These are phyloP conservation scores for Tinamus guttatus DNA, from an alignment of 2,113 vertebrate species.

Conservation along the genomic window DNA sequence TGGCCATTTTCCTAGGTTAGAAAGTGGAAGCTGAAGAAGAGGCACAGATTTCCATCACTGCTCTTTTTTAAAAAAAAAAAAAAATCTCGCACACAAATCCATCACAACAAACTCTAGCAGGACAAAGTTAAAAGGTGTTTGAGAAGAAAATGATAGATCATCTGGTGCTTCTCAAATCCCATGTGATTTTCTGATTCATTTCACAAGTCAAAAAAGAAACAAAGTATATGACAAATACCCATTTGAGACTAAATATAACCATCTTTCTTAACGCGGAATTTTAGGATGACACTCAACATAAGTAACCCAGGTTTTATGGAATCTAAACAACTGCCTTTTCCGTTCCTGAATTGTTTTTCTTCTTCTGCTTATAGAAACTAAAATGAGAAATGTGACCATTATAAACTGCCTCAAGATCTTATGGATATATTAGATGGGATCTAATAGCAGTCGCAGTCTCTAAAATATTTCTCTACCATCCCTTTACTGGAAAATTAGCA, in stretches of 20 bases:
- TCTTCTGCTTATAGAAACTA: constrained; percentile 16
- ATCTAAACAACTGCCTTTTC: neutral
- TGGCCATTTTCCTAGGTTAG: neutral
- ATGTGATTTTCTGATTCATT: neutral
- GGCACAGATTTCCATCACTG: neutral
- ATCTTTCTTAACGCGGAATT: constrained; percentile 19
- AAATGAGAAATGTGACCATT: constrained; percentile 27
- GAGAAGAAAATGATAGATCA: neutral
- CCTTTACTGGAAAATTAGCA: neutral
- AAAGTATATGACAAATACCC: neutral
- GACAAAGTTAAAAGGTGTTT: neutral
- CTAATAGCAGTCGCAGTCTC: neutral
- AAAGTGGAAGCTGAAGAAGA: neutral
- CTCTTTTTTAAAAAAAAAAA: too few species aligned
- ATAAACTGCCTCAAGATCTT: neutral
- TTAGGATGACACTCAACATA: neutral
- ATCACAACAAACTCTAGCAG: neutral
- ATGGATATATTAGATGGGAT: neutral
- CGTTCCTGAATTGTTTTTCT: neutral
- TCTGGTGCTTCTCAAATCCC: constrained; percentile 6
- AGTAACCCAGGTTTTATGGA: constrained; percentile 4
- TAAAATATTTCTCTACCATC: neutral
- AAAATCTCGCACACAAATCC: constrained; percentile 1
- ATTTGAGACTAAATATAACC: neutral
- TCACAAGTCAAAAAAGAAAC: constrained; percentile 8